Conservation (phyloP, 2,113 vertebrate species). For the Pogona vitticeps region DNA sequence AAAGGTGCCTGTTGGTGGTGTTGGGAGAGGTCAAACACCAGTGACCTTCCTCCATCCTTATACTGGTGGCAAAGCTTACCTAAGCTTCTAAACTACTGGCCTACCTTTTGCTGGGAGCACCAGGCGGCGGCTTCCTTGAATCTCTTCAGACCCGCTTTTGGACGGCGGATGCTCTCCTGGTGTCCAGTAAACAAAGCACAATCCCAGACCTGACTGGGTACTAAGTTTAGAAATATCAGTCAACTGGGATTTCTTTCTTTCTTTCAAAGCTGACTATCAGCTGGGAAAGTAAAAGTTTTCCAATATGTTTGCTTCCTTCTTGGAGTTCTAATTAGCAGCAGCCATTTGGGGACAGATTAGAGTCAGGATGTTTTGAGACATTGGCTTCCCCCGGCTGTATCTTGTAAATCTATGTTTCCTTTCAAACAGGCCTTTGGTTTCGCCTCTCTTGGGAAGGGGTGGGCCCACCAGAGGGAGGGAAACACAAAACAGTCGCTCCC, state of each 20-base stretch:
- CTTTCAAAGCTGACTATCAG: neutral
- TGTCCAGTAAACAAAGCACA: neutral
- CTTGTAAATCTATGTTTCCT: neutral
- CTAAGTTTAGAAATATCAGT: neutral
- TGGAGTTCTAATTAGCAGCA: neutral
- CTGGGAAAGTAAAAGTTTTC: neutral
- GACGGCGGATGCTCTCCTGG: neutral
- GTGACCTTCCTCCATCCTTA: too few species aligned
- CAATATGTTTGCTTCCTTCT: neutral
- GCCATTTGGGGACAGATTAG: neutral
- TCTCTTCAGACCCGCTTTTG: neutral
- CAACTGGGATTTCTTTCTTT: neutral
- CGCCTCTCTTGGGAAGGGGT: neutral
- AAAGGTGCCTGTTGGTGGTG: too few species aligned
- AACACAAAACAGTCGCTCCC: neutral
- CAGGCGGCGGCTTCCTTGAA: too few species aligned
- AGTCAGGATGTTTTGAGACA: conserved; percentile 26
- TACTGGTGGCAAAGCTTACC: too few species aligned
- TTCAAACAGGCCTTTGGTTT: neutral
- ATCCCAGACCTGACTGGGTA: neutral
- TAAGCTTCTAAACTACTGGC: too few species aligned
- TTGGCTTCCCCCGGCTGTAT: conserved; percentile 30
- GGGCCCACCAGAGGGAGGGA: neutral
- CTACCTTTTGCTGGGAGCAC: too few species aligned
- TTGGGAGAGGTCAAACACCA: too few species aligned